These are phyloP conservation scores for Drosophila fuyamai DNA, from an alignment of 1,140 invertebrate genomes.

Conservation along the genomic window DNA sequence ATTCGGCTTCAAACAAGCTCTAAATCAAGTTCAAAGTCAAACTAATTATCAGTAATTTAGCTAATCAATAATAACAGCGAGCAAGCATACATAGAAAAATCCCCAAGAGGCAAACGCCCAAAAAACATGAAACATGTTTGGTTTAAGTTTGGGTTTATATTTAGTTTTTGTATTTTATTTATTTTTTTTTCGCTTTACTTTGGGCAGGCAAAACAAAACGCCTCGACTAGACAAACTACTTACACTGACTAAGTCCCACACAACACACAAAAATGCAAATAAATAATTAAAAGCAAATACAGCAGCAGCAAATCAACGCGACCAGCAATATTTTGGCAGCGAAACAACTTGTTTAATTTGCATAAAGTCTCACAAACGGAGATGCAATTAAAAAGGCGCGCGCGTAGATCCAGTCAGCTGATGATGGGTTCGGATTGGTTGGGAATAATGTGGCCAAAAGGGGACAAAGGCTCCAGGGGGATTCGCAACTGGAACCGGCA, in stretches of 20 bases:
- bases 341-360: constrained; percentile 78
- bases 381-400: constrained; percentile 62
- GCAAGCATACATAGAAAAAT: constrained; percentile 12
- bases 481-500: constrained; percentile 24
- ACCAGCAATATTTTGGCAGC: constrained; percentile 70
- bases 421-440: constrained; percentile 46
- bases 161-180: background rate
- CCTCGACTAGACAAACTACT: constrained; percentile 54
- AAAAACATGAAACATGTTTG: constrained; percentile 60
- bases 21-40: constrained; percentile 83
- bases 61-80: constrained; percentile 63
- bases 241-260: constrained; percentile 33
- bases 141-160: constrained; percentile 22
- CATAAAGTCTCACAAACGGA: constrained; percentile 50
- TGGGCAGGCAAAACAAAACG: constrained; percentile 25
- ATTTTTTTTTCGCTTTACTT: constrained; percentile 16
- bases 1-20: constrained; percentile 64
- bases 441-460: background rate
- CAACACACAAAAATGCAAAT: constrained; percentile 61
- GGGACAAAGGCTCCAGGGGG: background rate
- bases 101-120: constrained; percentile 33
- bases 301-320: constrained; percentile 52
- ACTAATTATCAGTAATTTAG: constrained; percentile 78
- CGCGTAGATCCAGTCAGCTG: constrained; percentile 69
- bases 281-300: constrained; percentile 78